Conservation (phyloP, 2,797 vertebrate species). For the Acipenser ruthenus region DNA sequence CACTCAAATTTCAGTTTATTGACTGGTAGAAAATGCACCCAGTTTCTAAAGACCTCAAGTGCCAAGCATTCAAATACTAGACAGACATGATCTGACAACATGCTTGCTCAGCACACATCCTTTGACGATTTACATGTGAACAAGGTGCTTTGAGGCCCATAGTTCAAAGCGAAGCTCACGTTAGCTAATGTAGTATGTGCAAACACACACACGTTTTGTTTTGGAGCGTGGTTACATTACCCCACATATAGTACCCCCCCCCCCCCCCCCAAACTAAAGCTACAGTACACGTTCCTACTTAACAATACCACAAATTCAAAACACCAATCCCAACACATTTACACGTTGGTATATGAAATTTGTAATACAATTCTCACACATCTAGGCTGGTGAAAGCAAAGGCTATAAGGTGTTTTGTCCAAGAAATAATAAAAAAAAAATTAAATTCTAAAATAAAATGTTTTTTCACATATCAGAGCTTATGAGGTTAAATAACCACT, state of each 20-base stretch:
- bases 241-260: not conserved
- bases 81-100: conserved; percentile 19
- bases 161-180: not conserved
- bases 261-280: not conserved
- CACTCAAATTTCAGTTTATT: conserved; percentile 49
- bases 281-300: not conserved
- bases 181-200: not conserved
- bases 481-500: no score
- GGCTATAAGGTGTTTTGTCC: conserved; percentile 48
- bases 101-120: not conserved
- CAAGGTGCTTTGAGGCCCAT: not conserved
- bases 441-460: conserved; percentile 14
- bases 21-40: conserved; percentile 42
- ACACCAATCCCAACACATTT: not conserved
- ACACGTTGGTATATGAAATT: conserved; percentile 27
- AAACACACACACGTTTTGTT: not conserved
- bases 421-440: no score
- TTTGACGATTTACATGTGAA: not conserved
- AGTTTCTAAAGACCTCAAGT: conserved; percentile 42
- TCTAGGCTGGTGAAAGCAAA: conserved; percentile 54
- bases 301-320: no score
- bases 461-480: not conserved
- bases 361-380: conserved; percentile 40
- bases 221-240: not conserved
- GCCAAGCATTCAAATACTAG: conserved; percentile 38